phyloP scores from a whole-genome alignment of 2,888 invertebrate genomes.

The Cepaea hortensis region DNA sequence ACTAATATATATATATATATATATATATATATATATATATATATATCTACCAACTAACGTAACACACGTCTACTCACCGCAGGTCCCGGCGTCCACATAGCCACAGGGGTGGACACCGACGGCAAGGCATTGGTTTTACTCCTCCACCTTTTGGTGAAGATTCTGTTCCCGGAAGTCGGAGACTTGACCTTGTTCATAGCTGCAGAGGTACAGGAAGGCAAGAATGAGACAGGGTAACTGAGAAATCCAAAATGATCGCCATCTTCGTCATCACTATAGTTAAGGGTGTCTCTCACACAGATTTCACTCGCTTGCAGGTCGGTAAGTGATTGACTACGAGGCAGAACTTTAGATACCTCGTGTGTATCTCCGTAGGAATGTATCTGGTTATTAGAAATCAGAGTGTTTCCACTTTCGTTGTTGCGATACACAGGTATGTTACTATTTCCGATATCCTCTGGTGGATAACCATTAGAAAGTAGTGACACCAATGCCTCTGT shows the following conservation, averaged over 20 bases:
- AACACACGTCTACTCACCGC: slow-evolving; percentile 33
- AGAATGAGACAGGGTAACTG: slow-evolving; percentile 57
- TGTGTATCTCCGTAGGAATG: neutral
- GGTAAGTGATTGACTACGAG: slow-evolving; percentile 64
- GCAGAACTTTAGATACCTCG: neutral
- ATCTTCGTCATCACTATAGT: slow-evolving; percentile 62
- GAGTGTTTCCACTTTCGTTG: neutral
- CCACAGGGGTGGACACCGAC: slow-evolving; percentile 79
- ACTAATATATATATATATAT: too few relatives aligned
- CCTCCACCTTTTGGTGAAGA: slow-evolving; percentile 84
- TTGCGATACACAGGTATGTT: neutral
- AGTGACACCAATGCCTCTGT: slow-evolving; percentile 28
- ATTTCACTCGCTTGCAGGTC: slow-evolving; percentile 56
- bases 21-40: too few relatives aligned
- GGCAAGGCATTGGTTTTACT: slow-evolving; percentile 89
- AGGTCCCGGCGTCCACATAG: slow-evolving; percentile 87
- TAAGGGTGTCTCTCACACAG: slow-evolving; percentile 38
- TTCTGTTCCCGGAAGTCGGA: slow-evolving; percentile 62
- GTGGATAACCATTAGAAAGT: neutral
- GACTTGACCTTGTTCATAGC: slow-evolving; percentile 70
- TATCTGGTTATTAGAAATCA: neutral
- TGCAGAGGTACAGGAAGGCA: slow-evolving; percentile 59
- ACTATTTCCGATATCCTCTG: neutral
- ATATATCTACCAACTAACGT: too few relatives aligned
- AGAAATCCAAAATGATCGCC: slow-evolving; percentile 71